A percentile compares a stretch with the other conserved stretches of the same genome.
phyloP scores from a whole-genome alignment of 2,797 vertebrate genomes.

The Muscicapa comitata region DNA sequence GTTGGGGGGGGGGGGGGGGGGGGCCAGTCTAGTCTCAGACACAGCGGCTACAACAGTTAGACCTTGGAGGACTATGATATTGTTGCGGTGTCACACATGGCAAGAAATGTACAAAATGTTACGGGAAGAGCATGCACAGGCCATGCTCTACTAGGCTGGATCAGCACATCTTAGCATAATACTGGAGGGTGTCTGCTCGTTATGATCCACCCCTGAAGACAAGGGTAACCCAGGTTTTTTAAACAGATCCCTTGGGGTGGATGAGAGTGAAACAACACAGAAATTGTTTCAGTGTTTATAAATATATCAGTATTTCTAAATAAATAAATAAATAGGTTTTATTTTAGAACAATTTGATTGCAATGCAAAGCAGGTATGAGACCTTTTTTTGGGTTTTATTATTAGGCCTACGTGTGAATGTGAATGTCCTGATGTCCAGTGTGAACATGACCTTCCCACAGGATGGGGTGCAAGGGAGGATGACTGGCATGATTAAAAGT shows the following conservation, averaged over 20 bases:
- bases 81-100: rapidly evolving
- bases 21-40: not conserved
- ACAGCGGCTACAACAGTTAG: not conserved
- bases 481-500: not conserved
- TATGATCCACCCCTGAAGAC: not conserved
- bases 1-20: not conserved
- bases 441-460: not conserved
- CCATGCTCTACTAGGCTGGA: not conserved
- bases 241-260: too few relatives aligned
- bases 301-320: not conserved
- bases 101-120: rapidly evolving
- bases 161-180: not conserved
- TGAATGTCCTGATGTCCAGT: rapidly evolving
- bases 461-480: not conserved
- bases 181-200: rapidly evolving
- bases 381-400: not conserved
- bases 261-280: rapidly evolving
- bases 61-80: not conserved
- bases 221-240: not conserved
- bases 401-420: rapidly evolving
- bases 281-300: not conserved
- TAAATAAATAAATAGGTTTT: not conserved
- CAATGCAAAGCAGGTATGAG: not conserved
- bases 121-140: not conserved
- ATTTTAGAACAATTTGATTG: not conserved